A percentile compares a stretch with the other conserved stretches of the same genome.
These are phyloP conservation scores for Macroteleia sp. DNA, from an alignment of 2,888 invertebrate genomes.

Conservation along the genomic window DNA sequence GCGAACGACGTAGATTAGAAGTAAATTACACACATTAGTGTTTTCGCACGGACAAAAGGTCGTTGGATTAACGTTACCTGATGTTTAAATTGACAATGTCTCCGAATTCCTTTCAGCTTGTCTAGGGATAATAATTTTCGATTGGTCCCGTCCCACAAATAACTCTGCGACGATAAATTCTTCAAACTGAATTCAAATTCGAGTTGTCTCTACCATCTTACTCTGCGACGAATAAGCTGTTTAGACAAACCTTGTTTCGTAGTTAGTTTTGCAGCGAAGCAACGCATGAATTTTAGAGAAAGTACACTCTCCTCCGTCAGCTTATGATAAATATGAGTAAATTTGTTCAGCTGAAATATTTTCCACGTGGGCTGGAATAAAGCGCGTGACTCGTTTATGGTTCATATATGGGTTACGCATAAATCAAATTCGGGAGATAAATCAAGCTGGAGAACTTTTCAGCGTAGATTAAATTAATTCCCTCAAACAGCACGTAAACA, in stretches of 20 bases:
- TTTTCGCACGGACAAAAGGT: constrained; percentile 23
- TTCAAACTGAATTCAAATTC: too few species aligned
- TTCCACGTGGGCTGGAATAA: constrained; percentile 14
- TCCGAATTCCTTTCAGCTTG: constrained; percentile 15
- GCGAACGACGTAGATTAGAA: constrained; percentile 28
- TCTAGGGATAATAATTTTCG: too few species aligned
- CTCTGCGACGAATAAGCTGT: too few species aligned
- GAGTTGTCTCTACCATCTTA: too few species aligned
- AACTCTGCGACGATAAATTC: too few species aligned
- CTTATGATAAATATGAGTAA: constrained; percentile 24
- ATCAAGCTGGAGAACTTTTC: constrained; percentile 4
- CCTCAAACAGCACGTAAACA: background rate
- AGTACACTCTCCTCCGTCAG: background rate
- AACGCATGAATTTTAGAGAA: constrained; percentile 15
- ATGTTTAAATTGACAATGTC: background rate
- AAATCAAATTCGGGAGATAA: constrained; percentile 34
- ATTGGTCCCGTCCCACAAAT: too few species aligned
- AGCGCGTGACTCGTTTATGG: constrained; percentile 12
- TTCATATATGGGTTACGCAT: constrained; percentile 27
- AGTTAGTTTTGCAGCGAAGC: too few species aligned
- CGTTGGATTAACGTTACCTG: constrained; percentile 21
- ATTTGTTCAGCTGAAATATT: constrained; percentile 11
- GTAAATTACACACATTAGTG: constrained; percentile 31
- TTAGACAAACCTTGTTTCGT: too few species aligned
- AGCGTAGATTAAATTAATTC: constrained; percentile 15